These are phyloP conservation scores for Tupaia tana DNA, from an alignment of 2,113 vertebrate species.

Conservation along the genomic window DNA sequence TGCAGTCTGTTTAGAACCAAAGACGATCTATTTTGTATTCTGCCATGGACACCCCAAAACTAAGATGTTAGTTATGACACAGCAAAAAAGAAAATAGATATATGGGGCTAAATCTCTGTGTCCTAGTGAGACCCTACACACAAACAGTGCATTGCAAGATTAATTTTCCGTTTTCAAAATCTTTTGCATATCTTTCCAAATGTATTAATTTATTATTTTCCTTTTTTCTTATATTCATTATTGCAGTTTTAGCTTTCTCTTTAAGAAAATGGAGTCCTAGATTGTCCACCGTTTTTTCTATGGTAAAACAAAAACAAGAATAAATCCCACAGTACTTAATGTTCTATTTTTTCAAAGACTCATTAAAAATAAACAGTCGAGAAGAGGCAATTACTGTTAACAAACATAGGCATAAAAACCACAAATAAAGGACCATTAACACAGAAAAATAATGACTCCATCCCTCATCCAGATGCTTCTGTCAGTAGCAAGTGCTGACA, in stretches of 20 bases:
- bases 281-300: constrained; percentile 57
- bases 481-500: constrained; percentile 18
- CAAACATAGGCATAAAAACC: constrained; percentile 72
- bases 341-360: constrained; percentile 74
- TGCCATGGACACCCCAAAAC: neutral
- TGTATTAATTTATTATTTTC: neutral
- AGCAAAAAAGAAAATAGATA: neutral
- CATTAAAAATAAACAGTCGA: constrained; percentile 82
- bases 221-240: neutral
- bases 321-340: constrained; percentile 78
- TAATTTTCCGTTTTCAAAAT: neutral
- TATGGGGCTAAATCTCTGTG: neutral
- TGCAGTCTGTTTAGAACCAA: neutral
- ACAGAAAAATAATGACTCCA: constrained; percentile 67
- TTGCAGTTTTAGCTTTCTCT: neutral
- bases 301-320: constrained; percentile 63
- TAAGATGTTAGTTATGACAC: neutral
- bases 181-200: neutral
- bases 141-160: neutral
- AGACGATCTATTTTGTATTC: neutral
- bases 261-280: constrained; percentile 12
- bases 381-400: constrained; percentile 79
- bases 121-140: neutral
- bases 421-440: constrained; percentile 76
- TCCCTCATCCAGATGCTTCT: constrained; percentile 60